Conservation (phyloP, 2,888 invertebrate genomes). For the Flexamia atlantica region DNA sequence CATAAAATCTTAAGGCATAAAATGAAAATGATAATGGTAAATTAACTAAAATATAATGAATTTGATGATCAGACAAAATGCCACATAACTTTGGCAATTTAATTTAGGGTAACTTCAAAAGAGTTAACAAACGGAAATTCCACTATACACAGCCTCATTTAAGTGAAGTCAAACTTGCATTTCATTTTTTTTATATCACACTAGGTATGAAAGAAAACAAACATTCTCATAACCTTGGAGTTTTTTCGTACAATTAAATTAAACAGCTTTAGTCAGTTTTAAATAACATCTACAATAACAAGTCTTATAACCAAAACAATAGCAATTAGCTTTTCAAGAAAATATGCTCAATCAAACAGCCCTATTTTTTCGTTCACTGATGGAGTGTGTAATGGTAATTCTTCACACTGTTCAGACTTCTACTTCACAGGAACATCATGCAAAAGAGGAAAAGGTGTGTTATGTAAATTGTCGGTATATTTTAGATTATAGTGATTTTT, state of each 20-base stretch:
- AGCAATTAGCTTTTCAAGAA: not conserved
- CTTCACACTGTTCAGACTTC: not conserved
- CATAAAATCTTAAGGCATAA: not conserved
- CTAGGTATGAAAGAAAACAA: not conserved
- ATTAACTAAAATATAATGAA: not conserved
- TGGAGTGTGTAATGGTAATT: not conserved
- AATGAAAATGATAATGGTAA: not conserved
- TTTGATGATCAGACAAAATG: constrained; percentile 9
- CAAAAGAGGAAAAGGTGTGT: not conserved
- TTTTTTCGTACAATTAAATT: not conserved
- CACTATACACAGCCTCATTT: constrained; percentile 1
- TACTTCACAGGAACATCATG: not conserved
- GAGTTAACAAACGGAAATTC: not conserved
- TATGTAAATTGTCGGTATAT: too few relatives aligned
- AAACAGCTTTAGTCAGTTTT: constrained; percentile 9
- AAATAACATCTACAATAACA: constrained; percentile 15
- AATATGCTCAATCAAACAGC: constrained; percentile 27
- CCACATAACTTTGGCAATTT: constrained; percentile 6
- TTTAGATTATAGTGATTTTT: too few relatives aligned
- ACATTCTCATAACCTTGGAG: not conserved
- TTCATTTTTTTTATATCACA: not conserved
- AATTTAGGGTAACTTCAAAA: constrained; percentile 24
- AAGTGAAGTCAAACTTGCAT: not conserved
- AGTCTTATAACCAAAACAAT: not conserved
- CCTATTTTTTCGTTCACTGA: not conserved